Base-by-base conservation (phyloP, 2,113 vertebrate genomes). In the Anarrhichthys ocellatus region DNA sequence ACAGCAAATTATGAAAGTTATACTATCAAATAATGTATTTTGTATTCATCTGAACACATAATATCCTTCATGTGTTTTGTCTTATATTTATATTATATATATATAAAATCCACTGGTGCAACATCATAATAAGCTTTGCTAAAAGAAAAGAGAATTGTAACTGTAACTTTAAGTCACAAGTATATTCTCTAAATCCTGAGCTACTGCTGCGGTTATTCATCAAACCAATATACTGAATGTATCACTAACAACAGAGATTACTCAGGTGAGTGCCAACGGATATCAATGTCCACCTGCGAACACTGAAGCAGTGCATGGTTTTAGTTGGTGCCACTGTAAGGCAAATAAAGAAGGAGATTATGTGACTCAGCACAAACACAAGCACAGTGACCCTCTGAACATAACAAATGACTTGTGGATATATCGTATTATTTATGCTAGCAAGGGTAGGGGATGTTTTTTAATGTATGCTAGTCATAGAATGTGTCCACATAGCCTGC, bases 321-420 rank as follows among this genome's bases (percentile, higher is more conserved):
- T 76, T 15, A 56, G 65, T 32, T 34, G 5, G 20, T 66, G 44
- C 27, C 27, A 67, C 67, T 77, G 56, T 36, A 46, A 78, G 22
- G 20, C 1, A 7, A 78, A 20, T 64, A 36, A 74, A 76, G 18
- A 40, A 73, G 22, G 48, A 63, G 22, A 69, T 18, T 18, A 69
- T 83, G 66, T 70, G 77, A 89, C 62, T 79, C 56, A 78, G 64
- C 50, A 32, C 67, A 77, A 82, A 74, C 69, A 64, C 46, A 80
- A 22, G 2, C 22, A 72, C 32, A 40, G 42, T 44, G 80, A 84
- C 58, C 79, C 48, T 17, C 48, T 72, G 67, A 87, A 81, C 29
- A 77, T 52, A 34, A 86, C 29, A 69, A 78, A 88, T 65, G 64
- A 64, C 73, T 77, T 59, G 42, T 36, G 40, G 54, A 72, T 82